Evolutionary conservation across 2,888 invertebrate species (phyloP), one percentile per base, ranked within the genome.

Genomic region (Macroteleia sp.): DNA sequence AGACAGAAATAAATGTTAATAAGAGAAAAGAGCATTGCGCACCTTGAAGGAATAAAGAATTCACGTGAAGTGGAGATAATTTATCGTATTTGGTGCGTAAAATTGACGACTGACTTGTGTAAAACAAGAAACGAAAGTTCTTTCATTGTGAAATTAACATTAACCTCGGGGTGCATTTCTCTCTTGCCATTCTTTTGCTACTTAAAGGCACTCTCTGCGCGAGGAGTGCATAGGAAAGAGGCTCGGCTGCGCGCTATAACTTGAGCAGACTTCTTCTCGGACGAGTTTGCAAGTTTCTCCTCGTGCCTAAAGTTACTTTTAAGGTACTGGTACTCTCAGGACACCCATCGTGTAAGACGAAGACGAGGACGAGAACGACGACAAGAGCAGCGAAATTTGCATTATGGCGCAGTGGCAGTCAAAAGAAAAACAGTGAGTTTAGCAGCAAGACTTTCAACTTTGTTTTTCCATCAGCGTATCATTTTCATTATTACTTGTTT

Each of bases 241-340:
- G 64, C 69, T 69, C 69, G 59, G 34, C 32, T 19, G 36, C 16
- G 28, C 28, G 69, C 42, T 66, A 42, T 57, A 74, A 78, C 73
- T 78, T 69, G 41, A 64, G 41, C 50, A 42, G 69, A 66, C 70
- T 56, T 78, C 57, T 71, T 73, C 50, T 59, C 28, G 10, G 62
- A 64, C 69, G 28, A 80, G 69, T 80, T 77, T 54, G 54, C 66
- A 69, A 80, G 71, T 80, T 77, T 52, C 71, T 48, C 28, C 41
- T 44, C 67, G 52, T 67, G 75, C 75, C 80, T 73, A 67, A 80
- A 80, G 77, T 80, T 78, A 76, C 77, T 77, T 80, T 78, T 76
- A 77, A 80, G 75, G 77, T 74, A 73, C 50, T 41, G 73, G 62
- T 71, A 54, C 61, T 67, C 77, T 77, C 77, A 52, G 77, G 77